These are phyloP conservation scores for Enteromius anoplus DNA, from an alignment of 2,797 vertebrate genomes.

Conservation along the genomic window DNA sequence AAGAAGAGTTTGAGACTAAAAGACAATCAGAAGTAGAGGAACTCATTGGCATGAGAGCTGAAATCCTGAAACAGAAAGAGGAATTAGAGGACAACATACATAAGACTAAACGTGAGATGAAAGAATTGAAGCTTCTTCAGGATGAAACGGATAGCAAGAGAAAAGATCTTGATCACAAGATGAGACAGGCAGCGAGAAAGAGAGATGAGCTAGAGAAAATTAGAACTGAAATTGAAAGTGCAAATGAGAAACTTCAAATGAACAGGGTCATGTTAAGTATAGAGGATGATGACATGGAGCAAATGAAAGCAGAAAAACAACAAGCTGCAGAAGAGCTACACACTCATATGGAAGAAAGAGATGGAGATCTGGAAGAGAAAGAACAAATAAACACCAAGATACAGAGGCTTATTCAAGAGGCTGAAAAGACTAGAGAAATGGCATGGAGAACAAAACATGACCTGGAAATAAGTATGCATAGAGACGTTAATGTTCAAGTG, in stretches of 20 bases:
- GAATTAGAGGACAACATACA: conserved; percentile 46
- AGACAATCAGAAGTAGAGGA: conserved; percentile 1
- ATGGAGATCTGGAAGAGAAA: conserved; percentile 1
- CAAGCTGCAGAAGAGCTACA: neutral
- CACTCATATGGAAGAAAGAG: neutral
- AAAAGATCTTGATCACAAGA: conserved; percentile 48
- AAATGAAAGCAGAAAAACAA: conserved; percentile 11
- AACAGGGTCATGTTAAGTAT: conserved; percentile 24
- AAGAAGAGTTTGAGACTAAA: conserved; percentile 35
- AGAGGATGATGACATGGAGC: conserved; percentile 8
- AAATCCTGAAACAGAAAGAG: conserved; percentile 36
- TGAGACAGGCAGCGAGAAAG: conserved; percentile 30
- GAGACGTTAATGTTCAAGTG: conserved; percentile 8
- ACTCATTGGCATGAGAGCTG: neutral
- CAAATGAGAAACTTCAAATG: conserved; percentile 21
- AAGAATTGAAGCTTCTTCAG: conserved; percentile 36
- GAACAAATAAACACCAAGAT: conserved; percentile 30
- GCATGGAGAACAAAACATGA: conserved; percentile 15
- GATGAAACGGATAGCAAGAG: conserved; percentile 44
- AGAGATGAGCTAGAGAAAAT: conserved; percentile 44
- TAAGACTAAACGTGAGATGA: conserved; percentile 38
- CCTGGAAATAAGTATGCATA: conserved; percentile 23
- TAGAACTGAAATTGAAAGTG: conserved; percentile 18
- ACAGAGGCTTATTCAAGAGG: conserved; percentile 35
- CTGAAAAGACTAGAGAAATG: conserved; percentile 24